Conservation (phyloP, 37 sponge, comb jelly and placozoan genomes). For the Cladorhizidae sp. region DNA sequence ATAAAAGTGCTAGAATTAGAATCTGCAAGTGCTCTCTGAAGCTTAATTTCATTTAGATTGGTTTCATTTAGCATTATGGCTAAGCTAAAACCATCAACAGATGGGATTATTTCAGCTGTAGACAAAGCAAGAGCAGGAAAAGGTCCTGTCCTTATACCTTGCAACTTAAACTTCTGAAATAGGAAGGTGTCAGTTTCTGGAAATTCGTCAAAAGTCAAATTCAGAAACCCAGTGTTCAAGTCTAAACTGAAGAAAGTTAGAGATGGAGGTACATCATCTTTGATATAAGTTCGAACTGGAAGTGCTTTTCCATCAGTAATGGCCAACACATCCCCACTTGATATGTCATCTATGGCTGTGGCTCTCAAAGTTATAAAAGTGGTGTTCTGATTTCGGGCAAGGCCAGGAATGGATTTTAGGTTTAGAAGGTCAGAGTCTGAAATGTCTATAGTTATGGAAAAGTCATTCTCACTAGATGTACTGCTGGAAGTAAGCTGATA, state of each 20-base stretch:
- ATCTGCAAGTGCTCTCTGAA: conserved; percentile 45
- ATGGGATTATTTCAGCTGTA: conserved; percentile 34
- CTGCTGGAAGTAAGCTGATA: conserved; percentile 60
- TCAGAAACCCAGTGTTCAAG: conserved; percentile 65
- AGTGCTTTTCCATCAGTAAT: conserved; percentile 88
- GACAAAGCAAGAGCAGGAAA: conserved; percentile 30
- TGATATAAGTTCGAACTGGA: conserved; percentile 49
- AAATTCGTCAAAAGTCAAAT: conserved; percentile 80
- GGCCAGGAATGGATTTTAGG: conserved; percentile 51
- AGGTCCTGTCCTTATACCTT: conserved; percentile 4
- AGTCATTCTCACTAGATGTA: conserved; percentile 56
- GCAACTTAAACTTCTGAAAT: conserved; percentile 54
- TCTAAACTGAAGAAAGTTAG: conserved; percentile 62
- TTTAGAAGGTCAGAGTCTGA: conserved; percentile 78
- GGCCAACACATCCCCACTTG: conserved; percentile 80
- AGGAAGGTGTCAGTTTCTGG: conserved; percentile 69
- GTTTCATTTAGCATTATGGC: conserved; percentile 32
- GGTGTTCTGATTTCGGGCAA: conserved; percentile 56
- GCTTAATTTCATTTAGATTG: conserved; percentile 84
- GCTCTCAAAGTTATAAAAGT: conserved; percentile 84
- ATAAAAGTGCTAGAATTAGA: conserved; percentile 42
- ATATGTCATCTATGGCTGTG: conserved; percentile 81
- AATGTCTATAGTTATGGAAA: conserved; percentile 61
- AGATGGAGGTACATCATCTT: conserved; percentile 60
- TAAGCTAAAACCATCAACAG: conserved; percentile 71